A percentile compares a stretch with the other conserved stretches of the same genome.
Conservation (phyloP, 2,888 invertebrate species). For the Smittia aterrima region DNA sequence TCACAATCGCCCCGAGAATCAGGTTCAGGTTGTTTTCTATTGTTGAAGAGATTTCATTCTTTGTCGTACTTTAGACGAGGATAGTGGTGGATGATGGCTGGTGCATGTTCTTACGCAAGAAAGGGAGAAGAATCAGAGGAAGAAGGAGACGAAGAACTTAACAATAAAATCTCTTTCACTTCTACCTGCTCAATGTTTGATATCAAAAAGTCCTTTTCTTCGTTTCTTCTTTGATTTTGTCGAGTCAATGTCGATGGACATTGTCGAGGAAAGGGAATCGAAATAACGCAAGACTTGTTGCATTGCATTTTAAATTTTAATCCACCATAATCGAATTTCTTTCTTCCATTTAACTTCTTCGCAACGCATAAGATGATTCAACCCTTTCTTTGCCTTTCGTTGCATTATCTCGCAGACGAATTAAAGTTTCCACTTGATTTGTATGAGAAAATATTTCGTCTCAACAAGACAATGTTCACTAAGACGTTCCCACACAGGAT, state of each 20-base stretch:
- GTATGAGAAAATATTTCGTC: slow-evolving; percentile 9
- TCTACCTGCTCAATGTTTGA: slow-evolving; percentile 31
- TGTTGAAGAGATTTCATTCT: background rate
- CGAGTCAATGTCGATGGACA: background rate
- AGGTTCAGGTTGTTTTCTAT: slow-evolving; percentile 13
- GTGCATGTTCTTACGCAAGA: background rate
- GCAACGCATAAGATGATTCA: background rate
- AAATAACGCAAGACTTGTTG: background rate
- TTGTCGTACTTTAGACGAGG: background rate
- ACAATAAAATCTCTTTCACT: slow-evolving; percentile 9
- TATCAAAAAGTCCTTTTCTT: slow-evolving; percentile 37
- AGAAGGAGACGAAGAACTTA: slow-evolving; percentile 13
- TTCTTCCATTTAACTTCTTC: background rate
- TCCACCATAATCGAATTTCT: background rate
- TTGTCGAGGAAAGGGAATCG: background rate
- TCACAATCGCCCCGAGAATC: background rate
- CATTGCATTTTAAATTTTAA: background rate
- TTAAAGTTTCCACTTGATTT: slow-evolving; percentile 36
- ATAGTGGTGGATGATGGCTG: background rate
- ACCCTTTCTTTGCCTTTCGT: background rate
- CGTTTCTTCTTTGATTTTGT: background rate
- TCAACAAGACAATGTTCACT: background rate
- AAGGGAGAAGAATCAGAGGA: slow-evolving; percentile 5
- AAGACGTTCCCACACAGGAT: slow-evolving; percentile 2
- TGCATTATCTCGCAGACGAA: background rate